A percentile compares a stretch with the other conserved stretches of the same genome.
These are phyloP conservation scores for Sesamia inferens DNA, from an alignment of 2,888 invertebrate genomes.

Conservation along the genomic window DNA sequence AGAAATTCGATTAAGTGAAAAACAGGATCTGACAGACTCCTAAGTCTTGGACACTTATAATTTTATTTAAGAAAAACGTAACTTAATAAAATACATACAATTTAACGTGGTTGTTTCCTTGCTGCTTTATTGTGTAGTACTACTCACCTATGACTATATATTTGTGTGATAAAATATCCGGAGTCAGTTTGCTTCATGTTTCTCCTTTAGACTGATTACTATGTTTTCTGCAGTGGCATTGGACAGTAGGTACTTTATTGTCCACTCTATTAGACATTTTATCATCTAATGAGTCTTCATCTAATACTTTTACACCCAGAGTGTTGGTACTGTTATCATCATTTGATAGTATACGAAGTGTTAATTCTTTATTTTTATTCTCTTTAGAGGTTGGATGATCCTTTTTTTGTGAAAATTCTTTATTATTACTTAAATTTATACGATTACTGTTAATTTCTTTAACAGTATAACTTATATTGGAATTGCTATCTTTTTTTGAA, in stretches of 20 bases:
- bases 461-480: neutral
- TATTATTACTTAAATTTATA: constrained; percentile 7
- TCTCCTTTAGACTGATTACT: constrained; percentile 4
- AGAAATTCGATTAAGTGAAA: constrained; percentile 31
- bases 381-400: constrained; percentile 1
- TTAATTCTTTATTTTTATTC: constrained; percentile 17
- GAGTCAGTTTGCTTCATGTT: neutral
- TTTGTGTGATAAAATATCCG: constrained; percentile 2
- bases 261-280: neutral
- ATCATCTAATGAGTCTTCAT: neutral
- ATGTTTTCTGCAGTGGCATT: constrained; percentile 7
- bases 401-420: neutral
- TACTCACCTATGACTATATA: neutral
- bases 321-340: constrained; percentile 5
- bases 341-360: constrained; percentile 24
- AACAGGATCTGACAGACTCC: constrained; percentile 7
- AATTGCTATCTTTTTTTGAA: constrained; percentile 1
- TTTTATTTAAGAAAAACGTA: constrained; percentile 33
- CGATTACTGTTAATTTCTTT: neutral
- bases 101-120: constrained; percentile 15
- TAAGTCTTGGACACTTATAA: constrained; percentile 8
- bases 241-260: neutral
- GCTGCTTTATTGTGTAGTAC: neutral
- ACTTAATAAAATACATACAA: constrained; percentile 38
- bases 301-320: neutral